Evolutionary conservation across 2,888 invertebrate genomes (phyloP).

Genomic region (Eupithecia pulchellata): DNA sequence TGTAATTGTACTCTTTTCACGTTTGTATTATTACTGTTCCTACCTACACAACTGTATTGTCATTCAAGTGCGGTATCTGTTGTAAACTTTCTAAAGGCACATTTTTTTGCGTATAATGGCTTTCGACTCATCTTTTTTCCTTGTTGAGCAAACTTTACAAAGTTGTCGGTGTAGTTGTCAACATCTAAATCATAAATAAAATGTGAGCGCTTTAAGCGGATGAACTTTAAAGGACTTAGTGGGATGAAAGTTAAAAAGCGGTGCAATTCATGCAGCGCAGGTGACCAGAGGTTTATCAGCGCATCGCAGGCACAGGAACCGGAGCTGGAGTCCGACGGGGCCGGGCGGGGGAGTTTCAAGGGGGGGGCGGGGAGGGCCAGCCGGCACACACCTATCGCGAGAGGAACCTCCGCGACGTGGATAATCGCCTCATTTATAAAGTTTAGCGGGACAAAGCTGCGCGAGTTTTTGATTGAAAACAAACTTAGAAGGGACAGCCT

Average conservation of each 20-base stretch:
- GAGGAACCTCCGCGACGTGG: constrained; percentile 70
- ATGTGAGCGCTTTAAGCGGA: constrained; percentile 73
- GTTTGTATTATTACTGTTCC: constrained; percentile 58
- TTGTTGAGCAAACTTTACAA: constrained; percentile 55
- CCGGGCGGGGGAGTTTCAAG: constrained; percentile 25
- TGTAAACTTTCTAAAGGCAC: constrained; percentile 37
- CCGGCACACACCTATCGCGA: constrained; percentile 71
- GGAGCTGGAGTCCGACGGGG: constrained; percentile 40
- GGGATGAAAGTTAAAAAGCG: constrained; percentile 83
- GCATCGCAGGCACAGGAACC: constrained; percentile 63
- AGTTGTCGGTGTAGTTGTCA: constrained; percentile 69
- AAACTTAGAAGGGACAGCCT: constrained; percentile 86
- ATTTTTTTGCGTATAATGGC: constrained; percentile 30
- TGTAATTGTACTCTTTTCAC: constrained; percentile 73
- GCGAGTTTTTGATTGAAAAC: constrained; percentile 86
- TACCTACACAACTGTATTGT: constrained; percentile 38
- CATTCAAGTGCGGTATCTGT: constrained; percentile 33
- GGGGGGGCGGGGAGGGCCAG: constrained; percentile 46
- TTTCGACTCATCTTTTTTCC: constrained; percentile 47
- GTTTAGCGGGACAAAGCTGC: constrained; percentile 84
- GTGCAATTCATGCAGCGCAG: constrained; percentile 83
- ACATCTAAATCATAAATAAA: constrained; percentile 80
- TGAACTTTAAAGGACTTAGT: constrained; percentile 80
- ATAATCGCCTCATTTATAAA: constrained; percentile 86
- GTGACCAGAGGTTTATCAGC: constrained; percentile 83